Evolutionary conservation across 2,113 vertebrate species (phyloP), one percentile per base, ranked within the genome.

Genomic region (Solea senegalensis): DNA sequence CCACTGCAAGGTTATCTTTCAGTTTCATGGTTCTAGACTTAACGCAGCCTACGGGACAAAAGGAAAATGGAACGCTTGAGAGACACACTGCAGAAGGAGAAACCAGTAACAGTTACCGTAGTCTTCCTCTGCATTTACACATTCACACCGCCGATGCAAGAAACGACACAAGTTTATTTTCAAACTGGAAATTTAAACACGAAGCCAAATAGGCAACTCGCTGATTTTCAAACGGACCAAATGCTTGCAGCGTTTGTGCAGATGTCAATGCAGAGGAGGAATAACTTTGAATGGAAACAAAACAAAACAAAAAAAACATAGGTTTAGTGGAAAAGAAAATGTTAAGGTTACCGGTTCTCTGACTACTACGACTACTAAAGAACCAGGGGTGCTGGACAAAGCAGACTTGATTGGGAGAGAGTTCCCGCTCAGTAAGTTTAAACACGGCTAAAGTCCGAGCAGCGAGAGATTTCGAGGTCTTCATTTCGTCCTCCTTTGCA

Each of bases 191-290:
- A 21, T 73, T 72, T 43, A 50, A 75, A 70, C 43, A 64, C 56
- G 14, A 14, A 48, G 55, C 53, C 55, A 44, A 65, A 65, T 63
- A 41, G 57, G 11, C 70, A 65, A 73, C 63, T 49, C 7, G 69
- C 34, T 50, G 39, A 27, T 49, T 51, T 65, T 56, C 34, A 70
- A 71, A 56, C n/a, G 5, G 64, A 68, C 40, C 52, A 52, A 67
- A 76, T 21, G 60, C 69, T 60, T 26, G 60, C 69, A 61, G 8
- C 21, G 41, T 59, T 54, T 54, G 40, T 52, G 21, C 69, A n/a
- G 50, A 78, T 61, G 68, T 78, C 86, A 90, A 89, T 82, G 82
- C 90, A 61, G 78, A 71, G 74, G 80, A 91, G 80, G 86, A 91
- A 65, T 13, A 82, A 86, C 65, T 50, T 27, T 80, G 74, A 69